These are phyloP conservation scores for Chauna torquata DNA, from an alignment of 2,113 vertebrate species.

Conservation along the genomic window DNA sequence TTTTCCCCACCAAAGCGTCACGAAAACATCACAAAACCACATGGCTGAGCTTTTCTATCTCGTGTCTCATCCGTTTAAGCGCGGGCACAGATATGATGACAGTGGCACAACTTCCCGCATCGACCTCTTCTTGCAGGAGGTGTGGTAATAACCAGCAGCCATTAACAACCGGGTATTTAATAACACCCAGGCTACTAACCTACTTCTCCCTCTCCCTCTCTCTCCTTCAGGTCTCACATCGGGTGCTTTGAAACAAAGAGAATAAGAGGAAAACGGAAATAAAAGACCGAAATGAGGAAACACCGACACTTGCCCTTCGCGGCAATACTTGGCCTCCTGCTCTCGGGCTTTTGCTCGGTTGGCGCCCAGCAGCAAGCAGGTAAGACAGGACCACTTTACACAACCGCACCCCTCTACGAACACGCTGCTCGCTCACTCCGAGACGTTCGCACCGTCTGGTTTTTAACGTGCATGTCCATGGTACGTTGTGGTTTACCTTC, in stretches of 20 bases:
- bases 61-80: neutral
- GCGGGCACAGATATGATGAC: neutral
- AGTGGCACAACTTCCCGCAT: neutral
- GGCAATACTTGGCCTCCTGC: constrained; percentile 78
- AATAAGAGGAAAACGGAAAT: neutral
- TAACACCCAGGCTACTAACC: neutral
- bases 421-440: accelerated
- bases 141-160: neutral
- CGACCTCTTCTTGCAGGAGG: neutral
- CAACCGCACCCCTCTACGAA: neutral
- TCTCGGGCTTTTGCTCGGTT: constrained; percentile 73
- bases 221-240: constrained; percentile 48
- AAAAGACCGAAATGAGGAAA: constrained; percentile 81
- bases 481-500: neutral
- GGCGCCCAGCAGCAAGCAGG: constrained; percentile 78
- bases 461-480: neutral
- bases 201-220: neutral
- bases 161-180: neutral
- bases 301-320: constrained; percentile 66
- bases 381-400: constrained; percentile 19
- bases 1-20: neutral
- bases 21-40: neutral
- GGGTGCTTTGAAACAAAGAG: constrained; percentile 68
- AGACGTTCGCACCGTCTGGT: neutral
- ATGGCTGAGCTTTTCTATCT: neutral